Percentiles rank a stretch among this genome's conserved stretches.
Evolutionary conservation across 2,888 invertebrate species (phyloP).

Genomic region (Euproctis similis): DNA sequence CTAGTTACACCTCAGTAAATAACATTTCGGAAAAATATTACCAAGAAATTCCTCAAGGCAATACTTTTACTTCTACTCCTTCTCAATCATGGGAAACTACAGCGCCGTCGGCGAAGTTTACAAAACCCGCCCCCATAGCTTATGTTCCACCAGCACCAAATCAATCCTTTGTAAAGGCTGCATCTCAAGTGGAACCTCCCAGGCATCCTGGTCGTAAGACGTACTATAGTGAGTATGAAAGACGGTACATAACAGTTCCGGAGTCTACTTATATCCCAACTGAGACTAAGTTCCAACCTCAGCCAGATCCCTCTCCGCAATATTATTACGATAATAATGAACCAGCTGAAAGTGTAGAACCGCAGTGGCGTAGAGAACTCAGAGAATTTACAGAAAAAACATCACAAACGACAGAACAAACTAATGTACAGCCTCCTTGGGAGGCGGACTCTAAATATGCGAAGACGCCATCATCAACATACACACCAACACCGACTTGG

Average conservation of each 20-base stretch:
- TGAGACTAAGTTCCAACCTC: slow-evolving; percentile 58
- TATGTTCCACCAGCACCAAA: slow-evolving; percentile 68
- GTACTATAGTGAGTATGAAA: slow-evolving; percentile 68
- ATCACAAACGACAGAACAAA: slow-evolving; percentile 42
- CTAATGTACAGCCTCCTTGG: slow-evolving; percentile 59
- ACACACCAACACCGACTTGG: slow-evolving; percentile 61
- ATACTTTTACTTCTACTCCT: slow-evolving; percentile 29
- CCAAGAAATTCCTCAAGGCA: slow-evolving; percentile 39
- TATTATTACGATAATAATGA: slow-evolving; percentile 67
- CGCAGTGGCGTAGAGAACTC: slow-evolving; percentile 67
- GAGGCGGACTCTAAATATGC: slow-evolving; percentile 49
- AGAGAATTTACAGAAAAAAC: slow-evolving; percentile 67
- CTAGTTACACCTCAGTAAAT: slow-evolving; percentile 42
- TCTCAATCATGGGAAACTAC: slow-evolving; percentile 43
- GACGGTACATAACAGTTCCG: slow-evolving; percentile 65
- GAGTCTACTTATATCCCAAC: slow-evolving; percentile 62
- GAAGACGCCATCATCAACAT: slow-evolving; percentile 40
- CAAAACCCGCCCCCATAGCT: slow-evolving; percentile 52
- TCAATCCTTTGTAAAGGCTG: slow-evolving; percentile 61
- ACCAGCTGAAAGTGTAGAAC: slow-evolving; percentile 52
- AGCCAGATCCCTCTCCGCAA: slow-evolving; percentile 64
- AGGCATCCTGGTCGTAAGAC: slow-evolving; percentile 57
- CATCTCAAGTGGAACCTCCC: slow-evolving; percentile 37
- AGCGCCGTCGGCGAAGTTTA: slow-evolving; percentile 41
- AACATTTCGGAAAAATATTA: slow-evolving; percentile 44